Conservation (phyloP, 2,888 invertebrate genomes). For the Eurois occulta region DNA sequence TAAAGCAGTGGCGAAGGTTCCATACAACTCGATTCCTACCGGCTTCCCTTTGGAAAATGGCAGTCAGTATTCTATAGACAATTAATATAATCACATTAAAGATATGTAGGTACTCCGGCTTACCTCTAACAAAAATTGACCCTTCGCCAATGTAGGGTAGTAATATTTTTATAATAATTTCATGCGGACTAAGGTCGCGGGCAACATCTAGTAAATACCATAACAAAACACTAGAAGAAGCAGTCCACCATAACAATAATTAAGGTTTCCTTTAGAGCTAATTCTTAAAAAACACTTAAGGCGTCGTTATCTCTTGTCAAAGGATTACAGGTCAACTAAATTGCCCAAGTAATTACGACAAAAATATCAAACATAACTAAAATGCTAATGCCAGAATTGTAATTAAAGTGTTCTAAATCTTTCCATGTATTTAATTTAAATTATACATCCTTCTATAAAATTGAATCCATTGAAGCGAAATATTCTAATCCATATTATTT, state of each 20-base stretch:
- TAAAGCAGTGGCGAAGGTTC: no score
- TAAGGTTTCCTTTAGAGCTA: constrained; percentile 28
- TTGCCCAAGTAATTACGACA: not conserved
- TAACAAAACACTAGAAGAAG: constrained; percentile 11
- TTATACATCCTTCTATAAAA: constrained; percentile 23
- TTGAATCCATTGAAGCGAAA: constrained; percentile 19
- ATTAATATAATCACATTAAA: no score
- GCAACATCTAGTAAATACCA: not conserved
- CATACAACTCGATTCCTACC: no score
- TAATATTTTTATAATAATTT: not conserved
- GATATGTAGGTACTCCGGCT: no score
- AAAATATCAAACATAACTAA: constrained; percentile 21
- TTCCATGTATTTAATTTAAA: constrained; percentile 15
- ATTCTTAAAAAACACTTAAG: constrained; percentile 28
- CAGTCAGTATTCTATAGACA: no score
- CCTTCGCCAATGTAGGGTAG: no score
- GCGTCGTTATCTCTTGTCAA: constrained; percentile 22
- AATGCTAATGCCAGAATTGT: constrained; percentile 11
- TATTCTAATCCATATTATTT: constrained; percentile 30
- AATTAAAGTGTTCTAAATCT: constrained; percentile 9
- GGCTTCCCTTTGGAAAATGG: no score
- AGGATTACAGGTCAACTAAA: constrained; percentile 20
- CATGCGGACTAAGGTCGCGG: not conserved
- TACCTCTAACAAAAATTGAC: no score
- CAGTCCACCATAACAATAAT: constrained; percentile 17